Conservation (phyloP, 2,113 vertebrate species). For the Aptenodytes patagonicus region DNA sequence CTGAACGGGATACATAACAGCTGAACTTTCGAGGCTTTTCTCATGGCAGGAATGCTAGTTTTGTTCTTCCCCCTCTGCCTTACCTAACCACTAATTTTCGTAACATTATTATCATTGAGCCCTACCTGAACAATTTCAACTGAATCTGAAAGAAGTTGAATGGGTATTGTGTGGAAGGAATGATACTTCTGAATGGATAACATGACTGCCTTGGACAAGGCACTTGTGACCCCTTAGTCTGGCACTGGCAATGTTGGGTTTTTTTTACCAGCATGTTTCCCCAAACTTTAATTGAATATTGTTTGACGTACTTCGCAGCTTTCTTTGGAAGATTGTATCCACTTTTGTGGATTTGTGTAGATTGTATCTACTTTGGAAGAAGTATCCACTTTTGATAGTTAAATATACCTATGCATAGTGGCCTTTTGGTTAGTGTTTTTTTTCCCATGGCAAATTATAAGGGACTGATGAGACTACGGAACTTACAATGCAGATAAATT, state of each 20-base stretch:
- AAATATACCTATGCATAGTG: not conserved
- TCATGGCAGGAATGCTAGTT: not conserved
- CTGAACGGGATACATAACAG: not conserved
- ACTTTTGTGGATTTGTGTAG: too few species aligned
- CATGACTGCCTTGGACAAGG: not conserved
- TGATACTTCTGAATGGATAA: not conserved
- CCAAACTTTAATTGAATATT: not conserved
- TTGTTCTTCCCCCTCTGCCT: not conserved
- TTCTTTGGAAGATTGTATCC: not conserved
- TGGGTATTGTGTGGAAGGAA: not conserved
- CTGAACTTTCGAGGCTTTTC: not conserved
- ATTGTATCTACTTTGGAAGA: too few species aligned
- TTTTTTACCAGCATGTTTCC: not conserved
- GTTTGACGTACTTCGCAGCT: not conserved
- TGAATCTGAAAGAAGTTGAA: not conserved
- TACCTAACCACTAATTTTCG: not conserved
- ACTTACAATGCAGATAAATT: not conserved
- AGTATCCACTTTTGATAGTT: not conserved
- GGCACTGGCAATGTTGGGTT: not conserved
- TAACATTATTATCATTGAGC: fast-evolving
- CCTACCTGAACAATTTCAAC: not conserved
- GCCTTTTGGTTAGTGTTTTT: not conserved
- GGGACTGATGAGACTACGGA: not conserved
- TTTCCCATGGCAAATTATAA: not conserved
- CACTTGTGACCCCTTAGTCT: not conserved